Evolutionary conservation across 2,113 vertebrate species (phyloP).

Genomic region (Pycnonotus jocosus): DNA sequence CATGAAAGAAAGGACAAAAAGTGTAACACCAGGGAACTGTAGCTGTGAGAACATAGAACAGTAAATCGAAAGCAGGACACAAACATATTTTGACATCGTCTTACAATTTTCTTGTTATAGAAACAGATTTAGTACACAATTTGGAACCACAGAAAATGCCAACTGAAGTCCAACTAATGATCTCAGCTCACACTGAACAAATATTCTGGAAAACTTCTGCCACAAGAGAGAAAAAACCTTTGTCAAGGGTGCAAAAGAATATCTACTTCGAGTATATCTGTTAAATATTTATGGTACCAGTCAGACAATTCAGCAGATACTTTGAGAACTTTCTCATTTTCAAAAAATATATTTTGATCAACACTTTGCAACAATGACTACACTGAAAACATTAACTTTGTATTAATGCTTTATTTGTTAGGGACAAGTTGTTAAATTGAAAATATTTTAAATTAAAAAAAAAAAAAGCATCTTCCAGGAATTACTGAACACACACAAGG

Average conservation of each 20-base stretch:
- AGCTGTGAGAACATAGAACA: background rate
- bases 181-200: background rate
- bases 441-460: background rate
- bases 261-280: background rate
- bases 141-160: background rate
- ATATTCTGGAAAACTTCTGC: background rate
- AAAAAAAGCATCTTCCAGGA: background rate
- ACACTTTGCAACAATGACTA: background rate
- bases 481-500: background rate
- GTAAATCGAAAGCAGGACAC: background rate
- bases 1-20: background rate
- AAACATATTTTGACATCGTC: background rate
- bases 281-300: background rate
- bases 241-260: background rate
- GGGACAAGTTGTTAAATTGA: background rate
- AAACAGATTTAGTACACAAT: background rate
- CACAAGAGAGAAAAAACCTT: background rate
- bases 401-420: background rate
- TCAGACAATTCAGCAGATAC: background rate
- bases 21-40: background rate
- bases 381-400: background rate
- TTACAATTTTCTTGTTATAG: background rate
- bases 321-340: background rate
- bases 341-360: background rate
- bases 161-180: background rate